A percentile compares a stretch with the other conserved stretches of the same genome.
Conservation (phyloP, 2,888 invertebrate species). For the Noctua comes region DNA sequence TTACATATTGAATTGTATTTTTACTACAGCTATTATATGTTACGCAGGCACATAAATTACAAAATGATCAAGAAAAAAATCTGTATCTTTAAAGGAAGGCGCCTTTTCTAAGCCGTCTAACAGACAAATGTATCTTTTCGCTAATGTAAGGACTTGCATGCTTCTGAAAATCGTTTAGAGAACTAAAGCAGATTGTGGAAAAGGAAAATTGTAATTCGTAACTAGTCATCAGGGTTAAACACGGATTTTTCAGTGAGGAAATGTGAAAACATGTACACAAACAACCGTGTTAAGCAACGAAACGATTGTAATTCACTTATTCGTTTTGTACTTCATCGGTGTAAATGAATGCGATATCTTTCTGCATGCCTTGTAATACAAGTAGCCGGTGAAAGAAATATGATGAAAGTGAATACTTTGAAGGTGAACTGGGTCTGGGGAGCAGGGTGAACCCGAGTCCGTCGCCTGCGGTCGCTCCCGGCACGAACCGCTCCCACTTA, state of each 20-base stretch:
- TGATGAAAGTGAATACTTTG: constrained; percentile 82
- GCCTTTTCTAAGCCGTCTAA: background rate
- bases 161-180: background rate
- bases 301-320: constrained; percentile 6
- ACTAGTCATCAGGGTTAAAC: background rate
- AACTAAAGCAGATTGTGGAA: background rate
- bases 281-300: background rate
- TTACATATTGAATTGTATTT: constrained; percentile 58
- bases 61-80: constrained; percentile 14
- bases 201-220: background rate
- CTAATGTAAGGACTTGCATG: background rate
- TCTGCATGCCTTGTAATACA: constrained; percentile 70
- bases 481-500: constrained; percentile 53
- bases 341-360: constrained; percentile 35
- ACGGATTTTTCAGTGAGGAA: background rate
- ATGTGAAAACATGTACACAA: constrained; percentile 9
- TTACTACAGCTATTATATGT: constrained; percentile 39
- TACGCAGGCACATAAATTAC: constrained; percentile 29
- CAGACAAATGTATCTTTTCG: background rate
- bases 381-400: constrained; percentile 71
- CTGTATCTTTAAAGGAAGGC: background rate
- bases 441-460: constrained; percentile 79
- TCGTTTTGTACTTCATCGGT: constrained; percentile 14
- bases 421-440: constrained; percentile 76
- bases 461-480: constrained; percentile 78